Base-by-base conservation (phyloP, 2,113 vertebrate species). In the Copsychus sechellarum region DNA sequence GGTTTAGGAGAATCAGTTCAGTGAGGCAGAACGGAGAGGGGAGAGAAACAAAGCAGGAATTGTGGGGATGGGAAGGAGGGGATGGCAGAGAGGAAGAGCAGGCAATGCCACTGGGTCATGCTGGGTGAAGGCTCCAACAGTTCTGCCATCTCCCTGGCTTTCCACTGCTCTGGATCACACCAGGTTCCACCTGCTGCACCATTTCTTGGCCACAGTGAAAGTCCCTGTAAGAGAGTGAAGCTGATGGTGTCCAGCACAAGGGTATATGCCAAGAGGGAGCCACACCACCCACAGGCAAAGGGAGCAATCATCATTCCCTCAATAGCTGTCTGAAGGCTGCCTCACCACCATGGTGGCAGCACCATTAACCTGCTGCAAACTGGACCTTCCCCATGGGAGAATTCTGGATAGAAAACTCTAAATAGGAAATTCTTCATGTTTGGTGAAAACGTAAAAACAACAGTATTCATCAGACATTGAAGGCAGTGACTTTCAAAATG, bases 171-270 rank as follows among this genome's bases (percentile, higher is more conserved):
- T 74, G 53, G 24, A 87, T 45, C 40, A 56, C 9, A 6, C 15
- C 57, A 60, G 11, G 24, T 61, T 76, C 76, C 53, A 64, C n/a
- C 57, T 72, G n/a, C 31, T 76, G 48, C 53, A 34, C 34, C 8
- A 9, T 79, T 48, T 67, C 42, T 58, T 85, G 54, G 40, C 40
- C 48, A 48, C 45, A 11, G 11, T 26, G 73, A 33, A 48, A 56
- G 18, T 36, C 34, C 31, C 16, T 80, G 38, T 22, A 45, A 18
- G 1, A 73, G 34, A 20, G 1, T 6, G 50, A 69, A 92, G 70
- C 33, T 58, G 70, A 43, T 1, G 9, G 31, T 54, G 48, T 56
- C 31, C 6, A 6, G 20, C 1, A 0, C 26, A 17, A 50, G 2
- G 14, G 24, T 6, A 20, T 38, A 48, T 8, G 28, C 31, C 48